These are phyloP conservation scores for Neodiprion fabricii DNA, from an alignment of 1,140 invertebrate species.

Conservation along the genomic window DNA sequence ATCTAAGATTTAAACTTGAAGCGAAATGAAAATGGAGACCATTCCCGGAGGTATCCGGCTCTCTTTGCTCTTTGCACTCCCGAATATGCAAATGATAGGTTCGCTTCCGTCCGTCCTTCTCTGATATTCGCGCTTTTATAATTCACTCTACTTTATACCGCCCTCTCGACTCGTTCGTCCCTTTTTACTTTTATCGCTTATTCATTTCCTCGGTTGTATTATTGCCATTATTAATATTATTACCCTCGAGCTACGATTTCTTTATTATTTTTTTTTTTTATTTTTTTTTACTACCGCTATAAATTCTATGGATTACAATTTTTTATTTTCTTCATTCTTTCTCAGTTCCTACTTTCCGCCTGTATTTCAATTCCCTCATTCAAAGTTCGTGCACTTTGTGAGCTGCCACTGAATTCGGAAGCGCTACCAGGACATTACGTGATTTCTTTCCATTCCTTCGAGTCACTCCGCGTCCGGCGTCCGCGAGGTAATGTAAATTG, in stretches of 20 bases:
- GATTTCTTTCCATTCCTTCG: not conserved
- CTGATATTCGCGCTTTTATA: not conserved
- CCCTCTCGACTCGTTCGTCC: not conserved
- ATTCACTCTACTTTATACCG: not conserved
- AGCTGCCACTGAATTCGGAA: not conserved
- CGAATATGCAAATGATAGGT: slow-evolving; percentile 2
- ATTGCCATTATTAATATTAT: not conserved
- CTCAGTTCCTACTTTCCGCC: not conserved
- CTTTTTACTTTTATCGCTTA: not conserved
- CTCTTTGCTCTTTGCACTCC: not conserved
- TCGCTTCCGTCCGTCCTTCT: not conserved
- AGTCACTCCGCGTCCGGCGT: too few species aligned
- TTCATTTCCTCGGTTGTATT: not conserved
- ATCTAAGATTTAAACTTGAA: slow-evolving; percentile 14
- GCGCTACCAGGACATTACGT: not conserved
- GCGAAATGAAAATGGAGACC: slow-evolving; percentile 1
- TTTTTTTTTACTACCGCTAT: too few species aligned
- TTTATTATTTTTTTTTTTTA: not conserved
- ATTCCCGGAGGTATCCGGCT: not conserved
- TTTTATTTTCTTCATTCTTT: not conserved
- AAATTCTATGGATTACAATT: too few species aligned
- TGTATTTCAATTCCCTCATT: not conserved
- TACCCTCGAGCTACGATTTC: not conserved
- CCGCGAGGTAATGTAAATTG: not conserved
- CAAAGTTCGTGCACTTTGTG: not conserved